Evolutionary conservation across 2,113 vertebrate species (phyloP).

Genomic region (Colinus virginianus): DNA sequence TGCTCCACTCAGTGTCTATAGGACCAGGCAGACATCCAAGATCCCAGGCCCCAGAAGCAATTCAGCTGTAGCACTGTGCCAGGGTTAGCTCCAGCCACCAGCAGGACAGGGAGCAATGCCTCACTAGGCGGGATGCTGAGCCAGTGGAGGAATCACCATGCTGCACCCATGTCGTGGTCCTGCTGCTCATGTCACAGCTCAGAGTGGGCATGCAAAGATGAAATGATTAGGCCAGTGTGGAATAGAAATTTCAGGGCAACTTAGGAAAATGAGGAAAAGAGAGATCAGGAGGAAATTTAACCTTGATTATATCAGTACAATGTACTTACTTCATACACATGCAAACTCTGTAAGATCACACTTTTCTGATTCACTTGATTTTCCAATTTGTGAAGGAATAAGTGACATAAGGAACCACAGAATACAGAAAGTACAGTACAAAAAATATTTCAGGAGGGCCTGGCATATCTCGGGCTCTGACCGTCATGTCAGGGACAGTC

Average conservation of each 20-base stretch:
- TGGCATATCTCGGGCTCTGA: neutral
- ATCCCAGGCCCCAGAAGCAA: neutral
- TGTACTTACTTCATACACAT: neutral
- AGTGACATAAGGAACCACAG: neutral
- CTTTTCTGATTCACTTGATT: rapidly evolving
- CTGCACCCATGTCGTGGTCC: neutral
- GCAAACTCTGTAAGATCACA: neutral
- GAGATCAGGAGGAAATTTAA: neutral
- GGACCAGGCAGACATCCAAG: rapidly evolving
- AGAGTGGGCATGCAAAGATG: neutral
- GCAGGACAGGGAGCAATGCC: neutral
- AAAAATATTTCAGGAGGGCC: neutral
- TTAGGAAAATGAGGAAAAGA: neutral
- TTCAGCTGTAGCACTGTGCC: rapidly evolving
- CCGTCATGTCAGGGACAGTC: neutral
- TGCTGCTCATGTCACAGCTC: neutral
- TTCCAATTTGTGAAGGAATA: neutral
- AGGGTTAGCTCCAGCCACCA: neutral
- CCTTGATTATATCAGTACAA: neutral
- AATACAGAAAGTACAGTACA: neutral
- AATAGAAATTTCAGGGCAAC: neutral
- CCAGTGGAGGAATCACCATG: rapidly evolving
- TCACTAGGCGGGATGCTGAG: neutral
- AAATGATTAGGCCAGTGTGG: neutral
- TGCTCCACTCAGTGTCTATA: neutral